Conservation (phyloP, 2,888 invertebrate genomes). For the Cerastis leucographa region DNA sequence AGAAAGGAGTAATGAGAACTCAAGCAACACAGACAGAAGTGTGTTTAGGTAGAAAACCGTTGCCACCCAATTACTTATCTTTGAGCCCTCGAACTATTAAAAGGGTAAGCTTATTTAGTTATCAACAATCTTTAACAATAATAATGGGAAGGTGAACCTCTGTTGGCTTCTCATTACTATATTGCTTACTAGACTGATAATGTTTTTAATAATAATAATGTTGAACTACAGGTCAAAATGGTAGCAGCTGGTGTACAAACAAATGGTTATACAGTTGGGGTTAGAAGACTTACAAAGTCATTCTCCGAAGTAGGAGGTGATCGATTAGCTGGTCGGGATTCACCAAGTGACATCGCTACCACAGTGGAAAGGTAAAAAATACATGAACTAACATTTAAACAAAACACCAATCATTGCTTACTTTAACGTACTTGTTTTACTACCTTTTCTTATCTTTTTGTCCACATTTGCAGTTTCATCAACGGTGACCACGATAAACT, state of each 20-base stretch:
- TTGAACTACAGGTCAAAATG: constrained; percentile 92
- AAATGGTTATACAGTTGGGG: constrained; percentile 92
- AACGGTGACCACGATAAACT: constrained; percentile 93
- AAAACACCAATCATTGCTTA: neutral
- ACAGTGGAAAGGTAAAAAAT: constrained; percentile 83
- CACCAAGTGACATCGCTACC: constrained; percentile 78
- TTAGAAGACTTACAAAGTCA: constrained; percentile 95
- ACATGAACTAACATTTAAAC: neutral
- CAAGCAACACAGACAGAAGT: constrained; percentile 98
- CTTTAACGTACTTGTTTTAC: neutral
- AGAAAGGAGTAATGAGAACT: constrained; percentile 96
- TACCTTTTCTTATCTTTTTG: neutral
- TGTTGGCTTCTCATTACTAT: neutral
- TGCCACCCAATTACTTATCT: constrained; percentile 93
- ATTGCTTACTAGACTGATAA: neutral
- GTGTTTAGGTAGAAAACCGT: constrained; percentile 93
- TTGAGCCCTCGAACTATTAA: constrained; percentile 96
- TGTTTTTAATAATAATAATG: neutral
- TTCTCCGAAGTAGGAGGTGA: constrained; percentile 93
- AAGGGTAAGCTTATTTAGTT: constrained; percentile 88
- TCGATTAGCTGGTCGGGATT: constrained; percentile 80
- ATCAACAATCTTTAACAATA: neutral
- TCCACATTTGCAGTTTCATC: constrained; percentile 78
- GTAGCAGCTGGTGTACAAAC: constrained; percentile 97
- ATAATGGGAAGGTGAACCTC: neutral